phyloP scores from a whole-genome alignment of 2,113 vertebrate species.

The Rhinolophus sinicus region DNA sequence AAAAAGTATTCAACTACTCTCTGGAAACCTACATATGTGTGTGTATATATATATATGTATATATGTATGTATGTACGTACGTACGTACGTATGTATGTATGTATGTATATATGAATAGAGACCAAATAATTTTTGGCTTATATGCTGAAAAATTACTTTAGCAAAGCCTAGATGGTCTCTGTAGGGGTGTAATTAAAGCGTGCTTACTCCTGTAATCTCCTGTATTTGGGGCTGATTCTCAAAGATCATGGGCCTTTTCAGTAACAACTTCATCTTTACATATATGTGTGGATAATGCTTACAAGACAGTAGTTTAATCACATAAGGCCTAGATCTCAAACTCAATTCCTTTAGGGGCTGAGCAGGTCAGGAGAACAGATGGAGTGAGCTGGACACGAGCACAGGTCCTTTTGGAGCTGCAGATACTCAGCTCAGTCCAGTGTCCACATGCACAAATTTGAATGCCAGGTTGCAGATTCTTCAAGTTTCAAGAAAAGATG shows the following conservation, averaged over 20 bases:
- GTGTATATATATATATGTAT: no score
- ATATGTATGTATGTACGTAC: neutral
- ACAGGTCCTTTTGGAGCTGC: neutral
- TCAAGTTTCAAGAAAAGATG: neutral
- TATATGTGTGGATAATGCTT: neutral
- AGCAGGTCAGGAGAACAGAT: neutral
- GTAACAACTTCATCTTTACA: neutral
- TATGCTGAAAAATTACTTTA: neutral
- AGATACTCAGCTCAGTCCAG: neutral
- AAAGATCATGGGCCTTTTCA: neutral
- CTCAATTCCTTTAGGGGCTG: neutral
- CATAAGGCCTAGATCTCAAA: slow-evolving; percentile 3
- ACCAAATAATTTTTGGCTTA: neutral
- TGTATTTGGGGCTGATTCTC: neutral
- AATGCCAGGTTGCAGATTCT: neutral
- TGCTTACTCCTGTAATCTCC: neutral
- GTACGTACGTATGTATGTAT: no score
- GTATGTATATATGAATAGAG: neutral
- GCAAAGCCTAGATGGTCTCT: neutral
- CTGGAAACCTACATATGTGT: neutral
- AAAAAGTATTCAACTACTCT: neutral
- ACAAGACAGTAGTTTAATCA: neutral
- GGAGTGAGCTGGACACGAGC: neutral
- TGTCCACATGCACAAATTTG: neutral
- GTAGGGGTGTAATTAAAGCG: neutral